phyloP scores from a whole-genome alignment of 2,113 vertebrate species.

The Hippotragus niger region DNA sequence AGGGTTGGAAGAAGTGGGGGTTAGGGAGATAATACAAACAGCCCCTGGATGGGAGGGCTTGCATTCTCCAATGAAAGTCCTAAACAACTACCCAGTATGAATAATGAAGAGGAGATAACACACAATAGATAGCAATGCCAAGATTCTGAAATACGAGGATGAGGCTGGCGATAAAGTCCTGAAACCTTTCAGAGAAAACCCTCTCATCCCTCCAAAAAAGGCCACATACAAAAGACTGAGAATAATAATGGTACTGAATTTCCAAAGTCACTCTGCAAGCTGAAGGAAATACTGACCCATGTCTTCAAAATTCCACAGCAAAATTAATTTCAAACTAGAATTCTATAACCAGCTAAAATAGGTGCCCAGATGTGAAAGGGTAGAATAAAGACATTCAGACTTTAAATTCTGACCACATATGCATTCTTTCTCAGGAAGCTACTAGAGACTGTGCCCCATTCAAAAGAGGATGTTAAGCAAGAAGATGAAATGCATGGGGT shows the following conservation, averaged over 20 bases:
- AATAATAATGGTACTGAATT: not conserved
- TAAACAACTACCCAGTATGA: not conserved
- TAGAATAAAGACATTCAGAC: not conserved
- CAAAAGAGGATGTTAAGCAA: not conserved
- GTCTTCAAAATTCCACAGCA: not conserved
- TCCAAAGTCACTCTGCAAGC: not conserved
- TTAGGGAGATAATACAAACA: not conserved
- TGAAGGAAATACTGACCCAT: not conserved
- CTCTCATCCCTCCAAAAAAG: not conserved
- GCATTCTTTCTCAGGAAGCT: not conserved
- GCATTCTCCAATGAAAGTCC: not conserved
- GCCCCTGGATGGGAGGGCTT: not conserved
- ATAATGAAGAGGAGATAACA: not conserved
- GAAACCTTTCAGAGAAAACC: not conserved
- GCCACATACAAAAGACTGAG: not conserved
- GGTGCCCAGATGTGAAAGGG: not conserved
- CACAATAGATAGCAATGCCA: not conserved
- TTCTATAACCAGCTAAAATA: not conserved
- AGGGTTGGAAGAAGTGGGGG: accelerated
- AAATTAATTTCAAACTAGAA: not conserved
- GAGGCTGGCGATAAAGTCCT: not conserved
- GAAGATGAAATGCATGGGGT: not conserved
- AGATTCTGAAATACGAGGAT: not conserved
- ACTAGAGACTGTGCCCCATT: not conserved
- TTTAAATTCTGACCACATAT: not conserved